Conservation (phyloP, 2,888 invertebrate species). For the Agonopterix alstromeriana region DNA sequence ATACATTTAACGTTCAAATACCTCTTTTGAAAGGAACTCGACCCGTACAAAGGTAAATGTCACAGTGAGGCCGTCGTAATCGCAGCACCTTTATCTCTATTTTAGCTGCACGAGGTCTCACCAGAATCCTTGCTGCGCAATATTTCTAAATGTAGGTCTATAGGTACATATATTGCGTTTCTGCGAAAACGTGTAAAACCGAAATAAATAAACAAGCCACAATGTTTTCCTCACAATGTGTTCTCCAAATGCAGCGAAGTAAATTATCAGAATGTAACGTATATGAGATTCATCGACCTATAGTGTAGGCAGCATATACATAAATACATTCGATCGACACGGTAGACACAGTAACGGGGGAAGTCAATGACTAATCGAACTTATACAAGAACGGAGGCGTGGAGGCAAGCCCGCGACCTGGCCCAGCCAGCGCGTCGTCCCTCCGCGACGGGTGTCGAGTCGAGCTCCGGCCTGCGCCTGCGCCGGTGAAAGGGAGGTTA, state of each 20-base stretch:
- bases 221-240: too few species aligned
- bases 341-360: conserved; percentile 1
- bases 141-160: neutral
- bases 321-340: neutral
- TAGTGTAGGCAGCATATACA: too few species aligned
- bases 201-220: too few species aligned
- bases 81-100: conserved; percentile 24
- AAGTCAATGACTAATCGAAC: conserved; percentile 8
- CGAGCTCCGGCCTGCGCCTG: conserved; percentile 26
- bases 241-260: too few species aligned
- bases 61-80: conserved; percentile 31
- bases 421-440: conserved; percentile 55
- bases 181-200: neutral
- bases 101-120: conserved; percentile 15
- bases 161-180: neutral
- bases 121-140: conserved; percentile 7
- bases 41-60: conserved; percentile 46
- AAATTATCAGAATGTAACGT: too few species aligned
- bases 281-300: too few species aligned
- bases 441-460: conserved; percentile 20
- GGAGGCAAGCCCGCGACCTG: conserved; percentile 8
- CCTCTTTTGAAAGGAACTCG: conserved; percentile 38
- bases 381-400: conserved; percentile 2
- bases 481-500: conserved; percentile 70
- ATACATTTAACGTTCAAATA: conserved; percentile 39